Evolutionary conservation across 1,140 invertebrate species (phyloP).

Genomic region (Galleria mellonella): DNA sequence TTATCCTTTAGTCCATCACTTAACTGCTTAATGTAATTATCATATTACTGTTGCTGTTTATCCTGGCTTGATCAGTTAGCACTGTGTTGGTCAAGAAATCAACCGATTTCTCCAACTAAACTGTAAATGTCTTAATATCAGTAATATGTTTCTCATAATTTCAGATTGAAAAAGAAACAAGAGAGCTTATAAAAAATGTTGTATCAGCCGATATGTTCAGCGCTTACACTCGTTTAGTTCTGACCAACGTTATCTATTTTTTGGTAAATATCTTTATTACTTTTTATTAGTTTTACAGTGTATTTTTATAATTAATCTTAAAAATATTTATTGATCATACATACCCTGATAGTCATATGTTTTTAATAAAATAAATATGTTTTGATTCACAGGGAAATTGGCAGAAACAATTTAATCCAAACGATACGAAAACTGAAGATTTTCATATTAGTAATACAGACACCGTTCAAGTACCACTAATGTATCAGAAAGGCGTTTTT

Average conservation of each 20-base stretch:
- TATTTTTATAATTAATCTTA: no score
- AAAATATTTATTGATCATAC: neutral
- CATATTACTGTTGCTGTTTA: no score
- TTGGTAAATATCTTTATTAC: constrained; percentile 40
- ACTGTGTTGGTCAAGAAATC: no score
- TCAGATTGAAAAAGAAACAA: constrained; percentile 77
- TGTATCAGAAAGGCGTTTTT: constrained; percentile 21
- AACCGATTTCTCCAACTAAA: no score
- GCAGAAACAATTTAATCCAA: constrained; percentile 75
- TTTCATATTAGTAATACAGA: constrained; percentile 67
- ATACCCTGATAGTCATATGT: neutral
- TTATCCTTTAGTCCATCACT: no score
- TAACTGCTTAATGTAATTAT: no score
- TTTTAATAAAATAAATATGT: constrained; percentile 75
- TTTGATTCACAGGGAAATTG: constrained; percentile 83
- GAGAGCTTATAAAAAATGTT: constrained; percentile 78
- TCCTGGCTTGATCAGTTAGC: no score
- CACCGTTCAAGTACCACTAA: constrained; percentile 15
- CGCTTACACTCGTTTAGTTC: constrained; percentile 43
- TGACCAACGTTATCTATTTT: constrained; percentile 72
- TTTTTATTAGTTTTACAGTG: neutral
- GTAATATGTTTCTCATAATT: constrained; percentile 8
- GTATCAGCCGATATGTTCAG: constrained; percentile 60
- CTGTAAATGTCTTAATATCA: no score
- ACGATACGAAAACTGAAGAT: constrained; percentile 64